Evolutionary conservation across 2,888 invertebrate species (phyloP), one percentile per base, ranked within the genome.

Genomic region (Ypsolopha scabrella): DNA sequence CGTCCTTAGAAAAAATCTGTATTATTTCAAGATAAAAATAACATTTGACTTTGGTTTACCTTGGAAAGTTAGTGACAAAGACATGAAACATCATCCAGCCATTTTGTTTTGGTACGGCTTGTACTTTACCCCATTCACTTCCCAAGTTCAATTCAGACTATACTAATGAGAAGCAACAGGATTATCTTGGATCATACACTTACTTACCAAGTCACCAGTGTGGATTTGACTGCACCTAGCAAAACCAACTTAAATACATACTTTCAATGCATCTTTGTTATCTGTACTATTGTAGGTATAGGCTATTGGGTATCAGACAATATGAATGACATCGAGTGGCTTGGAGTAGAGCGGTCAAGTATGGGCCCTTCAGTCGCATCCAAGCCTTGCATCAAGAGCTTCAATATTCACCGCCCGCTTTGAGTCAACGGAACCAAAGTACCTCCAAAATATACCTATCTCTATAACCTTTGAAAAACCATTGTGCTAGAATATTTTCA

Each of bases 341-440:
- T 43, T 8, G 47, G 37, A n/a, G 46, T 13, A 37, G 67, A 65
- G 68, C 62, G 65, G 62, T 77, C 70, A 63, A 82, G 80, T 72
- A 73, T 72, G 70, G 65, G 74, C 65, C 67, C 83, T 82, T 60
- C 68, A 81, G 72, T 75, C 73, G 59, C 77, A 77, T 71, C 9
- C 39, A 11, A 39, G 70, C 76, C 64, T 70, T 74, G 72, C 68
- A 70, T 67, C 52, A 67, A 79, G 77, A 68, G 70, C 62, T 64
- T 68, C 69, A 60, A 69, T 67, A 66, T 63, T 43, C 53, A 50
- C 24, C 50, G 46, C 36, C 41, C 48, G 65, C 69, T 70, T 70
- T 71, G 69, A 67, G 66, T 64, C 65, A 62, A 61, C 60, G 60
- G 14, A 45, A 58, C 60, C 59, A 35, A 6, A 24, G 24, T 24